Evolutionary conservation across 2,797 vertebrate genomes (phyloP), one percentile per base, ranked within the genome.

Genomic region (Paedocypris micromegethes): DNA sequence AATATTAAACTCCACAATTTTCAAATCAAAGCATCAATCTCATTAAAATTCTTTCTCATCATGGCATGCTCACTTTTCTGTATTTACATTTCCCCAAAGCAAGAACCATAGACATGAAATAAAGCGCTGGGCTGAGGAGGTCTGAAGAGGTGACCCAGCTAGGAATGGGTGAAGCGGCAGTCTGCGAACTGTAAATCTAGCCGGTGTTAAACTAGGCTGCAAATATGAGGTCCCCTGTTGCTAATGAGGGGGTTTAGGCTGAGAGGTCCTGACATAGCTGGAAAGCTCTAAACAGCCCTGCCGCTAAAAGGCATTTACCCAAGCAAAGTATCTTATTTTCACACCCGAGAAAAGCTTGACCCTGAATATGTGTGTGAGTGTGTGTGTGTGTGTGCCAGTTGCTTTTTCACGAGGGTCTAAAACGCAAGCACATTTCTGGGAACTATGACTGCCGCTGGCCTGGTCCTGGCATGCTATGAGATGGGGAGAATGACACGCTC

Each of bases 281-380:
- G 83, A 79, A 85, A 84, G 83, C 80, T 79, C 86, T 83, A 75
- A 84, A 81, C 68, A 78, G 84, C 86, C 86, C 78, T 57, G 72
- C 84, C 78, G 87, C 85, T 89, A 85, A 89, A 86, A 81, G 87
- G 86, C 85, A 84, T 86, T 87, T 85, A 90, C 81, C 68, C 72
- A 88, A 84, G 82, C 86, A 79, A 70, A 2, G 74, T 88, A 90
- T 92, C 90, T 87, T 89, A 79, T 92, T 92, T 91, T 90, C 91
- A 91, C 90, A 82, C 90, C 72, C 69, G 7, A 71, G 76, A 88
- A 80, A 64, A 88, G 85, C 79, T 79, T 67, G 88, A 92, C 90
- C 89, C 90, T 86, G 75, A 60, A 76, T 78, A 66, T 80, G 86
- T 77, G 66, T 56, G 48, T 52, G 79, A 73, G 84, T 77, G 85